phyloP scores from a whole-genome alignment of 1,140 invertebrate species.

The Ephestia elutella region DNA sequence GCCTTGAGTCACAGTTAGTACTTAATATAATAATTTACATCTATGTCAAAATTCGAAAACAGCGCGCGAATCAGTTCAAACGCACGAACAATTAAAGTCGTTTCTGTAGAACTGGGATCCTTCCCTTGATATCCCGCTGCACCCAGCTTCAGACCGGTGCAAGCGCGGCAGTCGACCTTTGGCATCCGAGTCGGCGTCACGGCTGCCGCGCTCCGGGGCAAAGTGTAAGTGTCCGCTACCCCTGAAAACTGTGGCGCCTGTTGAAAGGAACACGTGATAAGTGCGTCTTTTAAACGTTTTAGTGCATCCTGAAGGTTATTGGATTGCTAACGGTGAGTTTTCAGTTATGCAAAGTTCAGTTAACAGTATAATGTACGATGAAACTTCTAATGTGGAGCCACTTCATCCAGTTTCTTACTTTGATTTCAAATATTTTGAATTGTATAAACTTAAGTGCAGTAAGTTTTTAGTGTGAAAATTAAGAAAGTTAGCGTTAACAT shows the following conservation, averaged over 20 bases:
- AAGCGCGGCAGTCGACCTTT: conserved; percentile 3
- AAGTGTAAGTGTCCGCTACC: not conserved
- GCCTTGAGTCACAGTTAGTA: no score
- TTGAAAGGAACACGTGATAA: conserved; percentile 9
- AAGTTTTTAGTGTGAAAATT: no score
- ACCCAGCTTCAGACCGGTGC: not conserved
- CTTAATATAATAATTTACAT: no score
- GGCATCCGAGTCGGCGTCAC: not conserved
- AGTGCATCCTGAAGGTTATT: not conserved
- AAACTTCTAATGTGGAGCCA: no score
- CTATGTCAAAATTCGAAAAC: not conserved
- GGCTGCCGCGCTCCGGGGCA: not conserved
- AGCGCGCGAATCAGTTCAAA: conserved; percentile 14
- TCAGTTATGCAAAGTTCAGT: not conserved
- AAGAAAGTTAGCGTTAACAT: no score
- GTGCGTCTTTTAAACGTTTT: not conserved
- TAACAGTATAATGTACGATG: not conserved
- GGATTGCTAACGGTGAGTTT: not conserved
- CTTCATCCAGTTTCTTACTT: no score
- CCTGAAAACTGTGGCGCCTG: not conserved
- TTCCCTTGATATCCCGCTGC: no score
- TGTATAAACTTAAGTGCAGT: no score
- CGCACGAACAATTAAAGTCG: conserved; percentile 31
- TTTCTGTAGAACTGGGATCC: conserved; percentile 17
- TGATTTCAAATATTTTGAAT: no score